Evolutionary conservation across 2,113 vertebrate species (phyloP).

Genomic region (Myotis lucifugus): DNA sequence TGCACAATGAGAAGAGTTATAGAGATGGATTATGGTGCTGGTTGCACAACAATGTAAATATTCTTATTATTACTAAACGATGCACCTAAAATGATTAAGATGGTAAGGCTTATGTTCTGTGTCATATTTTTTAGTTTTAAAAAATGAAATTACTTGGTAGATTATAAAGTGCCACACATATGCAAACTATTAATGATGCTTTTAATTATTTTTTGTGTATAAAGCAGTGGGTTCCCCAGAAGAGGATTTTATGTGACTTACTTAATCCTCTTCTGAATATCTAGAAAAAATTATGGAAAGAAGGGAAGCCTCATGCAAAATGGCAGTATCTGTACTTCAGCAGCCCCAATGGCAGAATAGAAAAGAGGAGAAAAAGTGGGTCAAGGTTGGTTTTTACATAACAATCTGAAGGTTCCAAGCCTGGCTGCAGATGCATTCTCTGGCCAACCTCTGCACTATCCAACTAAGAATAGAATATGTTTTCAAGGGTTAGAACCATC

Average conservation of each 20-base stretch:
- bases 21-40: not conserved
- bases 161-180: not conserved
- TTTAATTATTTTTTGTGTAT: not conserved
- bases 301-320: not conserved
- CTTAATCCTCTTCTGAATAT: constrained; percentile 1
- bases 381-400: not conserved
- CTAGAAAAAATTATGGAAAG: not conserved
- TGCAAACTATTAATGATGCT: not conserved
- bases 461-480: not conserved
- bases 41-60: not conserved
- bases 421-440: not conserved
- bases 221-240: not conserved
- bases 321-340: not conserved
- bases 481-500: not conserved
- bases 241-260: not conserved
- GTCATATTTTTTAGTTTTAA: not conserved
- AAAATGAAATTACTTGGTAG: constrained; percentile 1
- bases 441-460: not conserved
- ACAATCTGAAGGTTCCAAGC: not conserved
- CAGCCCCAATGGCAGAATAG: not conserved
- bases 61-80: not conserved
- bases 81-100: not conserved
- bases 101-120: not conserved
- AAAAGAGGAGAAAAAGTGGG: not conserved
- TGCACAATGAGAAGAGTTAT: not conserved